These are phyloP conservation scores for Phodopus roborovskii DNA, from an alignment of 2,113 vertebrate species.

Conservation along the genomic window DNA sequence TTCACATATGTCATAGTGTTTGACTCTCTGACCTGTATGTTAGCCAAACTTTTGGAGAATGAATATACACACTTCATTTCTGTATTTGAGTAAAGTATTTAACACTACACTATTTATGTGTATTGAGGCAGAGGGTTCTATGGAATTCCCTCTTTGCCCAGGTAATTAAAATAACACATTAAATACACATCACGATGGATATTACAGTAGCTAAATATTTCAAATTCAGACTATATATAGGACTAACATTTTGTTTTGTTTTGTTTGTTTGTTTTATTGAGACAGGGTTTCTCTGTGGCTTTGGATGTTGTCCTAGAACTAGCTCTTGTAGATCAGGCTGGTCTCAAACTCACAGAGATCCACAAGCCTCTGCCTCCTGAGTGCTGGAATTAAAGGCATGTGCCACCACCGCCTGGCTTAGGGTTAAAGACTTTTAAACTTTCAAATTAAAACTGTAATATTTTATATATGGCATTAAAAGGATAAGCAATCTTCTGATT, in stretches of 20 bases:
- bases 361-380: no score
- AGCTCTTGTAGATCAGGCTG: no score
- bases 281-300: no score
- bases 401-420: neutral
- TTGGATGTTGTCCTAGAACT: no score
- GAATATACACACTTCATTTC: neutral
- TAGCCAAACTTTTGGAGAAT: conserved; percentile 30
- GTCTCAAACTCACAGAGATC: no score
- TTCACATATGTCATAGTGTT: neutral
- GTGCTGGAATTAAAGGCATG: no score
- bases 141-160: neutral
- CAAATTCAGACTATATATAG: neutral
- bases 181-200: neutral
- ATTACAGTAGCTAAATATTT: neutral
- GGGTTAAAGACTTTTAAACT: neutral
- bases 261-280: no score
- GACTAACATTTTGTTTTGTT: no score
- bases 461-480: neutral
- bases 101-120: neutral
- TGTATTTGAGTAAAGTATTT: neutral
- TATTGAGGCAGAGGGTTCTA: neutral
- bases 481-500: conserved; percentile 9
- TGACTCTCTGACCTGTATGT: neutral
- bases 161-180: neutral
- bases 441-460: conserved; percentile 11